phyloP scores from a whole-genome alignment of 1,140 invertebrate species.

The Sitophilus oryzae region DNA sequence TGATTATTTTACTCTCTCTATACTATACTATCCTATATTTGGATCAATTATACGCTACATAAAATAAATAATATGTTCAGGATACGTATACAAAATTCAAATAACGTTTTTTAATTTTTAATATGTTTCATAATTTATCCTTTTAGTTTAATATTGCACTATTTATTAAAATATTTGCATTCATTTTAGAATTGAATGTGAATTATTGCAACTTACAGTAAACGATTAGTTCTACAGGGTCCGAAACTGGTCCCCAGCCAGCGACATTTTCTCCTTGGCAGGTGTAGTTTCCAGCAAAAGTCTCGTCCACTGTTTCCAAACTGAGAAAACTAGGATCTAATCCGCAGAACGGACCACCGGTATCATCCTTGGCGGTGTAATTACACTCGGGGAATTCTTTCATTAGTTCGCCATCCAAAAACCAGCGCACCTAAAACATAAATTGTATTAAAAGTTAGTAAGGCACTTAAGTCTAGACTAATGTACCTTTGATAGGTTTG shows the following conservation, averaged over 20 bases:
- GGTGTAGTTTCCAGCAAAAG: conserved; percentile 88
- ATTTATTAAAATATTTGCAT: no score
- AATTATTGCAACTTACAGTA: conserved; percentile 58
- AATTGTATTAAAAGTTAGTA: neutral
- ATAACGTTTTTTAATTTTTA: no score
- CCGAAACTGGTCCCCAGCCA: conserved; percentile 74
- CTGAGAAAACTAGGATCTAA: conserved; percentile 79
- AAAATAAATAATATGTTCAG: no score
- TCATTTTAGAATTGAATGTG: no score
- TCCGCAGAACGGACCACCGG: conserved; percentile 58
- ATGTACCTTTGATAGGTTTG: conserved; percentile 56
- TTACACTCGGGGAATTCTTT: conserved; percentile 80
- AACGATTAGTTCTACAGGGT: conserved; percentile 66
- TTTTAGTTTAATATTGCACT: no score
- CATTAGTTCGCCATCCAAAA: conserved; percentile 71
- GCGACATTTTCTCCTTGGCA: conserved; percentile 81
- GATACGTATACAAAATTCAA: no score
- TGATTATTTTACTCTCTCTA: no score
- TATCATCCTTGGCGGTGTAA: conserved; percentile 46
- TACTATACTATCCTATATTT: no score
- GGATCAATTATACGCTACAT: no score
- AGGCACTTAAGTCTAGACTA: neutral
- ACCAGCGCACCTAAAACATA: conserved; percentile 53
- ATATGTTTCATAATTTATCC: no score
- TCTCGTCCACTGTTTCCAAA: conserved; percentile 71